These are phyloP conservation scores for Phrynocephalus forsythii DNA, from an alignment of 2,797 vertebrate genomes.

Conservation along the genomic window DNA sequence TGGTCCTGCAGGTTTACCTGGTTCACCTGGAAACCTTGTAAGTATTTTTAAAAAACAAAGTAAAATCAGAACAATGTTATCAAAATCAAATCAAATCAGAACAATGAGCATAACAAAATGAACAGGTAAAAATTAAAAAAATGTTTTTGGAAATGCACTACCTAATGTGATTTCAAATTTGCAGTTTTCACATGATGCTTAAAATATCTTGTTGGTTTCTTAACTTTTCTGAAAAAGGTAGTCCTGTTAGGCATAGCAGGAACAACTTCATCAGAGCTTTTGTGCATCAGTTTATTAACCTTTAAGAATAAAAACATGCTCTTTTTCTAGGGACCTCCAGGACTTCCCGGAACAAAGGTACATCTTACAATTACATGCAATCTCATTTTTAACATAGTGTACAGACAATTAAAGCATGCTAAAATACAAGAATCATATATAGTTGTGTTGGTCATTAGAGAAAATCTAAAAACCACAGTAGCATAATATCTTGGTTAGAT, in stretches of 20 bases:
- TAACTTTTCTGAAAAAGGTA: neutral
- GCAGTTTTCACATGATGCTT: neutral
- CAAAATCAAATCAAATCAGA: neutral
- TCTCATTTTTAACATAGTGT: constrained; percentile 8
- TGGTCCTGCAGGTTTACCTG: constrained; percentile 85
- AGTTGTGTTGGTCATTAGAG: neutral
- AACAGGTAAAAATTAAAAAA: constrained; percentile 4
- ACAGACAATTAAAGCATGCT: neutral
- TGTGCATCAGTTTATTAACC: neutral
- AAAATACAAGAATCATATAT: neutral
- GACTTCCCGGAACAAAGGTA: constrained; percentile 91
- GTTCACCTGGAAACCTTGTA: constrained; percentile 87
- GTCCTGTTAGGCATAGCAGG: too few relatives aligned
- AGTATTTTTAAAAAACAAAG: constrained; percentile 43
- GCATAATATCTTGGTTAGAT: neutral
- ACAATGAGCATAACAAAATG: neutral
- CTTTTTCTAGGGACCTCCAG: constrained; percentile 86
- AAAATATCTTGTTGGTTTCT: neutral
- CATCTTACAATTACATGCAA: neutral
- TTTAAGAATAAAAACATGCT: constrained; percentile 35
- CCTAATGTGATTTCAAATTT: constrained; percentile 29
- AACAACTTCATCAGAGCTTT: too few relatives aligned
- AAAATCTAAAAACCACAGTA: neutral
- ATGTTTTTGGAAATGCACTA: neutral
- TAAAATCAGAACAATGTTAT: neutral